These are phyloP conservation scores for Asteroscopus sphinx DNA, from an alignment of 2,888 invertebrate genomes.

Conservation along the genomic window DNA sequence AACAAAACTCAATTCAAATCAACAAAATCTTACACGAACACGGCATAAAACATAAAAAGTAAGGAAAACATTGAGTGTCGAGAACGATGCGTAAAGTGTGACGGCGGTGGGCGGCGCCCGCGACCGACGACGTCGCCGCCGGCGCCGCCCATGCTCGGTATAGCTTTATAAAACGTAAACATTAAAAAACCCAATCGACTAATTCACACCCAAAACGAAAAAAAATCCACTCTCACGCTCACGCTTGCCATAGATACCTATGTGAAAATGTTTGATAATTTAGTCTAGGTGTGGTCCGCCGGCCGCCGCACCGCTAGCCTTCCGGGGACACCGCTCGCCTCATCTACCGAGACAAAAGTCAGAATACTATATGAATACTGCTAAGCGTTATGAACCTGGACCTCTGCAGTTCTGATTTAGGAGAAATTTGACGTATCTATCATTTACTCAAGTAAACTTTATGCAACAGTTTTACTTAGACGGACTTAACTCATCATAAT, in stretches of 20 bases:
- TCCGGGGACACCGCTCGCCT: constrained; percentile 86
- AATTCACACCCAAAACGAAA: constrained; percentile 90
- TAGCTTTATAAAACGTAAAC: constrained; percentile 88
- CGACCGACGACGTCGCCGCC: constrained; percentile 64
- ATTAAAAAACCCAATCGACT: constrained; percentile 90
- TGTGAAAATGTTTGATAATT: constrained; percentile 89
- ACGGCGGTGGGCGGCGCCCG: constrained; percentile 85
- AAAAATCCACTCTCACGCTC: constrained; percentile 90
- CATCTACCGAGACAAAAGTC: constrained; percentile 90
- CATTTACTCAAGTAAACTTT: too few relatives aligned
- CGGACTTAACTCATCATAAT: not conserved
- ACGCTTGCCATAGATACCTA: constrained; percentile 90
- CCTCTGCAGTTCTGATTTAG: constrained; percentile 31
- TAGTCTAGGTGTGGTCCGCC: constrained; percentile 88
- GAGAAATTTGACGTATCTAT: constrained; percentile 3
- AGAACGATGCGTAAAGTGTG: constrained; percentile 86
- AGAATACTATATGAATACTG: constrained; percentile 68
- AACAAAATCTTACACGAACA: constrained; percentile 89
- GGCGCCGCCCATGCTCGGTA: constrained; percentile 86
- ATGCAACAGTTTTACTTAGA: too few relatives aligned
- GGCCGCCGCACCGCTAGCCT: constrained; percentile 84
- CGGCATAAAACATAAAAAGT: constrained; percentile 87
- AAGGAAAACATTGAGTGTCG: constrained; percentile 88
- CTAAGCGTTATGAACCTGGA: constrained; percentile 49
- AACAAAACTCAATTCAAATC: constrained; percentile 89